Conservation (phyloP, 2,113 vertebrate genomes). For the Chaetodon auriga region DNA sequence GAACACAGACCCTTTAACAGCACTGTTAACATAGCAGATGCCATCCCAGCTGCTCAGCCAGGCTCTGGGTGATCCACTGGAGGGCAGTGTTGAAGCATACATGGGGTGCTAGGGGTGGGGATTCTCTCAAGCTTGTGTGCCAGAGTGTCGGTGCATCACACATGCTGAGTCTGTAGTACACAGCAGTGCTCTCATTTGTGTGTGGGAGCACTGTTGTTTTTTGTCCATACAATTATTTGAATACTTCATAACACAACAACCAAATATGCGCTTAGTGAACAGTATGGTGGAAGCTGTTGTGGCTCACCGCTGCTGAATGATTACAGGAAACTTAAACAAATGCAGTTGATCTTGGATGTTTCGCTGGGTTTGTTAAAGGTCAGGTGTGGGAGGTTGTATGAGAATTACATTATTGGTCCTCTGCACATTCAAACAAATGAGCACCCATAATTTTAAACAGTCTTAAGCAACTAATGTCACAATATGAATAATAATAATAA, state of each 20-base stretch:
- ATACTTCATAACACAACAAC: constrained; percentile 7
- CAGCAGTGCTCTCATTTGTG: constrained; percentile 1
- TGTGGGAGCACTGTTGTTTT: neutral
- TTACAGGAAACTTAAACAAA: neutral
- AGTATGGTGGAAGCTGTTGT: neutral
- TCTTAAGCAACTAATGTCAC: neutral
- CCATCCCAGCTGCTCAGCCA: constrained; percentile 43
- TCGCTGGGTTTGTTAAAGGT: neutral
- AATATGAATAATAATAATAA: too few species aligned
- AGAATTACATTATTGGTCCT: neutral
- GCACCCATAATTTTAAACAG: neutral
- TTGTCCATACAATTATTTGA: constrained; percentile 23
- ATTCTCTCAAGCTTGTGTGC: neutral
- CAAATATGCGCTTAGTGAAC: neutral
- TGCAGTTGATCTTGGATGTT: neutral
- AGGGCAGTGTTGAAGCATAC: constrained; percentile 20
- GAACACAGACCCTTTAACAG: constrained; percentile 42
- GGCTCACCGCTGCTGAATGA: neutral
- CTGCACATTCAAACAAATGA: constrained; percentile 6
- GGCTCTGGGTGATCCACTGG: neutral
- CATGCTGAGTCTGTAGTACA: neutral
- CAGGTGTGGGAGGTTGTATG: neutral
- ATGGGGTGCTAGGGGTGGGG: neutral
- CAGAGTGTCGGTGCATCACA: constrained; percentile 10
- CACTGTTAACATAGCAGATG: constrained; percentile 49